Evolutionary conservation across 2,888 invertebrate species (phyloP), one percentile per base, ranked within the genome.

Genomic region (Hydrotaea cyrtoneurina): DNA sequence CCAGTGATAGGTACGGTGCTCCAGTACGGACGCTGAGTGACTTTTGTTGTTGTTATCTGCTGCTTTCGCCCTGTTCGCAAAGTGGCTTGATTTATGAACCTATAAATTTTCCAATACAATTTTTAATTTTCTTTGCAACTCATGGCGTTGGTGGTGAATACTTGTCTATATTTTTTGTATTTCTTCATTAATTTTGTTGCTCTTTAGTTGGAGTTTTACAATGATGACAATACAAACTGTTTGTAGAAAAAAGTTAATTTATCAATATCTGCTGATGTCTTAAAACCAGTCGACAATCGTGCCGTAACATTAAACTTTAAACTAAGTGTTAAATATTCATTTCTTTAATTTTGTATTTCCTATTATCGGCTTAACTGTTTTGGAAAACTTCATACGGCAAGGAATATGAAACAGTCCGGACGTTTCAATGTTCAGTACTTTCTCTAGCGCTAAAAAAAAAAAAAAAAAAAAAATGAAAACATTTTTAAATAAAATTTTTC

Each of bases 1-100:
- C 31, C 46, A 85, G 79, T 82, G 74, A 71, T 77, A 78, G 74
- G 64, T 77, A 78, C 73, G 15, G 31, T 74, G 10, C 43, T 26
- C 57, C 31, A 83, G 75, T 71, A 75, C 64, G 64, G 69, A 55
- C 75, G 57, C 59, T 80, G 55, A 59, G 53, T 46, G 64, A 64
- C 36, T 78, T 71, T 80, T 83, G 78, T 53, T 80, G 31, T 26
- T 78, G 15, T 59, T 78, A 77, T 73, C 50, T 59, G 75, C 72
- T 75, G 36, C 50, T 8, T 50, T 50, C 43, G 36, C 46, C 46
- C 3, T 77, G 74, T 85, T 59, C 21, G 72, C 62, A 82, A n/a
- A 85, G 82, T 82, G 76, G 72, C 53, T 78, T 85, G 85, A 85
- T 85, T 85, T 85, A 85, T 82, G 79, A 80, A 80, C 82, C 85